These are phyloP conservation scores for Dascillus cervinus DNA, from an alignment of 2,888 invertebrate species.

Conservation along the genomic window DNA sequence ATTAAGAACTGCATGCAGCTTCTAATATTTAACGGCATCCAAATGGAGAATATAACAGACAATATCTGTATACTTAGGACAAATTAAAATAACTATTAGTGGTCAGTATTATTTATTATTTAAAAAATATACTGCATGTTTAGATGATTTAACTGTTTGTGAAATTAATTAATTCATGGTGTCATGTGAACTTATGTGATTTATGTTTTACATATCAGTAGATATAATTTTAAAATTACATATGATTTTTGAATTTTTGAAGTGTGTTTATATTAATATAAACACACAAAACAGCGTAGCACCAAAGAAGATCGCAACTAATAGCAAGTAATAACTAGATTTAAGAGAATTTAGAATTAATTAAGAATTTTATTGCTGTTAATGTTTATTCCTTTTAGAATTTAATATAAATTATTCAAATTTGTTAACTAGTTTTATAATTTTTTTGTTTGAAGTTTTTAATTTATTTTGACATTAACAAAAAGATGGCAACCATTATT, in stretches of 20 bases:
- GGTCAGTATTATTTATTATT: too few relatives aligned
- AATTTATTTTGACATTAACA: slow-evolving; percentile 14
- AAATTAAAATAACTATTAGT: too few relatives aligned
- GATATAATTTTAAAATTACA: slow-evolving; percentile 6
- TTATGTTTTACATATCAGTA: slow-evolving; percentile 15
- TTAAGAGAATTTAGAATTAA: not conserved
- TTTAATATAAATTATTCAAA: slow-evolving; percentile 2
- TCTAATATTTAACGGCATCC: too few relatives aligned
- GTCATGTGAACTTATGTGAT: slow-evolving; percentile 14
- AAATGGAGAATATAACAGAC: too few relatives aligned
- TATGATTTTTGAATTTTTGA: slow-evolving; percentile 6
- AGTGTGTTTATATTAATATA: slow-evolving; percentile 11
- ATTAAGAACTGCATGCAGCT: too few relatives aligned
- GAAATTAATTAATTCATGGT: too few relatives aligned
- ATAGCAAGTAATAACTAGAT: not conserved
- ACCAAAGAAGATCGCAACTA: slow-evolving; percentile 11
- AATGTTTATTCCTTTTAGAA: too few relatives aligned
- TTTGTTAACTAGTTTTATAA: slow-evolving; percentile 20
- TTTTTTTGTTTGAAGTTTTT: slow-evolving; percentile 16
- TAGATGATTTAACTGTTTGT: too few relatives aligned
- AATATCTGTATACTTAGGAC: too few relatives aligned
- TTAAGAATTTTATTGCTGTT: too few relatives aligned
- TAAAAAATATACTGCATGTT: too few relatives aligned
- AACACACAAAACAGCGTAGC: slow-evolving; percentile 13
- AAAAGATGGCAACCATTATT: too few relatives aligned